Evolutionary conservation across 2,888 invertebrate genomes (phyloP).

Genomic region (Aporophyla lueneburgensis): DNA sequence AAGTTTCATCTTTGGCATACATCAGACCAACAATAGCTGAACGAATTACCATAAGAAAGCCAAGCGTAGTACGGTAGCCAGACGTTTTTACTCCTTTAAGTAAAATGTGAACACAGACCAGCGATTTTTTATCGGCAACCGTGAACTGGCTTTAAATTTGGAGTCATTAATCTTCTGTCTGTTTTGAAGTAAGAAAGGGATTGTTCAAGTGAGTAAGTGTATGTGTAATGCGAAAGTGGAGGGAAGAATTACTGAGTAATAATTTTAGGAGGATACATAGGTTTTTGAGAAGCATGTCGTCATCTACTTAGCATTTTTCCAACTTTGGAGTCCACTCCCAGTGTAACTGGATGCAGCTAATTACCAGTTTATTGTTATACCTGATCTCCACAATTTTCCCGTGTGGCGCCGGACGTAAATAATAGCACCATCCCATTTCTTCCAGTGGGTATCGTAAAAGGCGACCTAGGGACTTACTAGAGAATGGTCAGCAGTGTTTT

Average conservation of each 20-base stretch:
- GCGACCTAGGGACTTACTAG: too few relatives aligned
- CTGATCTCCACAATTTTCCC: too few relatives aligned
- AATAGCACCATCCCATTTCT: too few relatives aligned
- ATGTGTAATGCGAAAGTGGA: constrained; percentile 40
- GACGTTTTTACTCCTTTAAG: constrained; percentile 74
- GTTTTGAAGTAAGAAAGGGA: constrained; percentile 53
- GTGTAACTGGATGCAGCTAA: too few relatives aligned
- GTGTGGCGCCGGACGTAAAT: too few relatives aligned
- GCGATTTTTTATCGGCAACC: constrained; percentile 65
- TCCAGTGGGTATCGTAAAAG: too few relatives aligned
- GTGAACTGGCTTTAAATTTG: constrained; percentile 60
- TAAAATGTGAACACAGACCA: constrained; percentile 66
- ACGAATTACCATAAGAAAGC: constrained; percentile 85
- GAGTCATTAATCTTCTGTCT: constrained; percentile 60
- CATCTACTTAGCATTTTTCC: not conserved
- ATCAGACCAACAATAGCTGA: constrained; percentile 77
- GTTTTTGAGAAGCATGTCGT: not conserved
- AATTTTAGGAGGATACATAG: not conserved
- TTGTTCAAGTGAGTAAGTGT: constrained; percentile 47
- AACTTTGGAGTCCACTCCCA: too few relatives aligned
- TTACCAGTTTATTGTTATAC: too few relatives aligned
- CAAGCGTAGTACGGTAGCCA: constrained; percentile 85
- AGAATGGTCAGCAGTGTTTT: too few relatives aligned
- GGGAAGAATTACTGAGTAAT: constrained; percentile 45
- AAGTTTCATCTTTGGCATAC: constrained; percentile 73